phyloP scores from a whole-genome alignment of 2,888 invertebrate species.

The Orchesellides sinensis region DNA sequence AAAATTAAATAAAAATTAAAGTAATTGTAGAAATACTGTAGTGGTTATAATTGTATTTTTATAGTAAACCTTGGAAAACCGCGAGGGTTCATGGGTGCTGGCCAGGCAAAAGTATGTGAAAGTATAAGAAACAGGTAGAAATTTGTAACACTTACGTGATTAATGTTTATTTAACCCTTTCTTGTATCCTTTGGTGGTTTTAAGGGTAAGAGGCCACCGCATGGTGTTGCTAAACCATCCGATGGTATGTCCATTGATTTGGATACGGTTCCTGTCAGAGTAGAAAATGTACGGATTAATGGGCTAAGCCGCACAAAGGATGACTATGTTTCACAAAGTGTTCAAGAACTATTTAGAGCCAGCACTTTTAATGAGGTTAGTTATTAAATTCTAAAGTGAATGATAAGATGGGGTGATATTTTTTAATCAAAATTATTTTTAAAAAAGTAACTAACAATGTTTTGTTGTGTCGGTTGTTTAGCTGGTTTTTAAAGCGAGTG shows the following conservation, averaged over 20 bases:
- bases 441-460: neutral
- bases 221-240: constrained; percentile 64
- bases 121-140: neutral
- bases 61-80: constrained; percentile 23
- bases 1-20: neutral
- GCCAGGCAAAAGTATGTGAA: constrained; percentile 57
- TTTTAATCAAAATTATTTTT: constrained; percentile 25
- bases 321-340: constrained; percentile 88
- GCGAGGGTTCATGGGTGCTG: constrained; percentile 62
- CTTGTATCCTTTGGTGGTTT: neutral
- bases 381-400: neutral
- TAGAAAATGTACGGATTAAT: constrained; percentile 90
- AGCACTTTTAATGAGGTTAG: constrained; percentile 89
- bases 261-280: constrained; percentile 81
- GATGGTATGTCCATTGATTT: constrained; percentile 66
- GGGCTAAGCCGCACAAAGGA: constrained; percentile 92
- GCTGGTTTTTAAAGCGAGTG: constrained; percentile 78
- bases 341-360: constrained; percentile 89
- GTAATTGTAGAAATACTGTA: too few relatives aligned
- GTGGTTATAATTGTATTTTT: constrained; percentile 10
- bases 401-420: too few relatives aligned
- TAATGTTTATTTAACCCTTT: constrained; percentile 8
- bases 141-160: neutral
- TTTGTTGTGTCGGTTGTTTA: constrained; percentile 68
- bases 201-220: constrained; percentile 52